These are phyloP conservation scores for Steinernema feltiae DNA, from an alignment of 1,140 invertebrate genomes.

Conservation along the genomic window DNA sequence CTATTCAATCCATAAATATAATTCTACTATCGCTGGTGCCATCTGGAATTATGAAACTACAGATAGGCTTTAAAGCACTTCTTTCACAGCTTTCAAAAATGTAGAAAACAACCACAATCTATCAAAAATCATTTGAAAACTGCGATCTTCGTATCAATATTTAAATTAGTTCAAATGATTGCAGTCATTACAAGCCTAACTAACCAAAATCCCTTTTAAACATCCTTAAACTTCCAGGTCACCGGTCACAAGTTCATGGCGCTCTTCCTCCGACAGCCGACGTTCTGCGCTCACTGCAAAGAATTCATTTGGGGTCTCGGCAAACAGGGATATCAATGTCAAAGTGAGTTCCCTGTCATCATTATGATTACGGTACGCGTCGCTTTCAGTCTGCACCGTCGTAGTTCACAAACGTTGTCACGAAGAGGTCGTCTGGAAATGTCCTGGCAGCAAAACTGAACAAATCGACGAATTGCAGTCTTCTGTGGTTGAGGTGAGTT, in stretches of 20 bases:
- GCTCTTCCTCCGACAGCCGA: constrained; percentile 93
- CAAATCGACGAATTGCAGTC: constrained; percentile 60
- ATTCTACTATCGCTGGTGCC: too few species aligned
- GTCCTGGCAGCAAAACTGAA: constrained; percentile 78
- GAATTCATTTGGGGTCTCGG: constrained; percentile 98
- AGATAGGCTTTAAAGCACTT: too few species aligned
- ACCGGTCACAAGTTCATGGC: constrained; percentile 99
- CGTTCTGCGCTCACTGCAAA: constrained; percentile 78
- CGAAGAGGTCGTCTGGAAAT: constrained; percentile 85
- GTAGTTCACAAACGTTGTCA: constrained; percentile 95
- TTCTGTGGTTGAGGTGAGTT: constrained; percentile 86
- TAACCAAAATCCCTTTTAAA: too few species aligned
- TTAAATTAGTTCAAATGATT: neutral
- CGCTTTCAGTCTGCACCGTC: constrained; percentile 80
- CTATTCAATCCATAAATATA: too few species aligned
- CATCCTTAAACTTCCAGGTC: constrained; percentile 62
- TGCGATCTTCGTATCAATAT: too few species aligned
- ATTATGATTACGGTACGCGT: constrained; percentile 17
- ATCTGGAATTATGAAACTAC: too few species aligned
- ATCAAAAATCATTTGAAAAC: too few species aligned
- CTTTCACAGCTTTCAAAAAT: too few species aligned
- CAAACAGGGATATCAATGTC: constrained; percentile 99
- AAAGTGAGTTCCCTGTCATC: constrained; percentile 72
- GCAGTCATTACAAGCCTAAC: too few species aligned
- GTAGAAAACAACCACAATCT: too few species aligned